phyloP scores from a whole-genome alignment of 2,113 vertebrate genomes.

The Sturnira hondurensis region DNA sequence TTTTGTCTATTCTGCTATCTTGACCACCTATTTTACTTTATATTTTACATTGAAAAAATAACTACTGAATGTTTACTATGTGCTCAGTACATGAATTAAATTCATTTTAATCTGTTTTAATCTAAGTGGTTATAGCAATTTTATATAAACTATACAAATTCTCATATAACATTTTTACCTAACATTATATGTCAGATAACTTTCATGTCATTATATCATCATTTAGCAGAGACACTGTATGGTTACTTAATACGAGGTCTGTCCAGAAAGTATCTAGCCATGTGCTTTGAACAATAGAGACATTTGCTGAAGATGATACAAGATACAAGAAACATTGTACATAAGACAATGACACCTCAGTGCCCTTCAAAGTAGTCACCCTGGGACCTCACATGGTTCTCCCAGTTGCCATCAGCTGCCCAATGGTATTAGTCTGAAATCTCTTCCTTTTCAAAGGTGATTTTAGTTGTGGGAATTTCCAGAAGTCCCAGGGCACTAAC shows the following conservation, averaged over 20 bases:
- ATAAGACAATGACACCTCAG: no score
- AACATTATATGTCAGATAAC: neutral
- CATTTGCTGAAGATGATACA: no score
- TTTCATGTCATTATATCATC: neutral
- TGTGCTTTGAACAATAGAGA: no score
- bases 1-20: neutral
- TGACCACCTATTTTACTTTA: neutral
- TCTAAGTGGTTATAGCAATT: neutral
- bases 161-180: neutral
- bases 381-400: no score
- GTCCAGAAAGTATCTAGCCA: no score
- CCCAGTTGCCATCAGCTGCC: no score
- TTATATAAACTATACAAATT: neutral
- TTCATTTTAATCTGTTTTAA: neutral
- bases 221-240: neutral
- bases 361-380: no score
- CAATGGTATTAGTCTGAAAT: no score
- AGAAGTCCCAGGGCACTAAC: no score
- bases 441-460: no score
- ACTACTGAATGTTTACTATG: neutral
- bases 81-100: neutral
- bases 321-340: no score
- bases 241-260: neutral
- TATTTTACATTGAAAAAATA: neutral
- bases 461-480: no score